Evolutionary conservation across 2,113 vertebrate genomes (phyloP), one percentile per base, ranked within the genome.

Genomic region (Hirundichthys speculiger): DNA sequence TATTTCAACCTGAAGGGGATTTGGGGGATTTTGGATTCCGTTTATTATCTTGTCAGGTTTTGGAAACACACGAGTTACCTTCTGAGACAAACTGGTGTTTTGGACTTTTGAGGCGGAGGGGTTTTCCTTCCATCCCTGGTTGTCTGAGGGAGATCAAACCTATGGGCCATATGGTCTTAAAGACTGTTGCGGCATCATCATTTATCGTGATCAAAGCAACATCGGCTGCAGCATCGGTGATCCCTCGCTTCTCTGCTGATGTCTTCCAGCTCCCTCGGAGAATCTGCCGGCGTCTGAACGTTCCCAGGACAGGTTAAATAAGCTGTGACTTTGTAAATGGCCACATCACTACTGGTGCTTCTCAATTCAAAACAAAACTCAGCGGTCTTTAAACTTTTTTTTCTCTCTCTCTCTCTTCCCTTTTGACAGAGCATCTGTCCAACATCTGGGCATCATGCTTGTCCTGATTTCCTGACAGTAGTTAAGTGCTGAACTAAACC

Each of bases 361-460:
- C 59, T 79, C 78, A 58, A 79, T 78, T 40, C 49, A 68, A 65
- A 50, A 57, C 69, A 12, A 14, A 47, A 27, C 48, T 18, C 18
- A 67, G 39, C 47, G 63, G 53, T 53, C 41, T 22, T 55, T 45
- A 19, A 56, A 53, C 54, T 56, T 7, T 7, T n/a, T n/a, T n/a
- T n/a, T n/a, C 57, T 43, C 46, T 41, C 22, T 39, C 12, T 10
- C 24, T 59, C 19, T 3, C 14, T 42, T 16, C 5, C 13, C 22
- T 25, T 80, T 53, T 24, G 39, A 62, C 54, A 51, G 16, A 76
- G 78, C 89, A 88, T 90, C 78, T 89, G 86, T 40, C 74, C 48
- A 51, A 74, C 85, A 91, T 85, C 82, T 89, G 87, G 65, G n/a
- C 25, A 27, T 3, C 50, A 24, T 27, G 52, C 64, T 61, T 68